phyloP scores from a whole-genome alignment of 2,888 invertebrate species.

The Phaonia tiefii region DNA sequence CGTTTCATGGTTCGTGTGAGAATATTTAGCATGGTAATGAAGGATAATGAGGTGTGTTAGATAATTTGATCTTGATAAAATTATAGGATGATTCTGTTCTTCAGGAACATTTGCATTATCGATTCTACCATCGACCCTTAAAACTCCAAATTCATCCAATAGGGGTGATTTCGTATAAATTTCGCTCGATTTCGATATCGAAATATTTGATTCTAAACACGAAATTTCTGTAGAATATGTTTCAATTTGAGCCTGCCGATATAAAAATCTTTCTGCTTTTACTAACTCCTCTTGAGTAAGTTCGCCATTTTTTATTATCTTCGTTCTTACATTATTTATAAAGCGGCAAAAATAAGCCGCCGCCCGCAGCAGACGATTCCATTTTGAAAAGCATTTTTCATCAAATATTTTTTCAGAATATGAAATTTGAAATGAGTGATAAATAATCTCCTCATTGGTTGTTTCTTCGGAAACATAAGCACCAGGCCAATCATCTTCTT shows the following conservation, averaged over 20 bases:
- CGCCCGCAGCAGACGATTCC: too few relatives aligned
- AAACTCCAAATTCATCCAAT: constrained; percentile 13
- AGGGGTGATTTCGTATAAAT: constrained; percentile 23
- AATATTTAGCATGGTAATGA: constrained; percentile 34
- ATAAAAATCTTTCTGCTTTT: constrained; percentile 40
- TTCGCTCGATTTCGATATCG: constrained; percentile 13
- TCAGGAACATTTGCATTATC: constrained; percentile 27
- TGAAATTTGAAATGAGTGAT: constrained; percentile 4
- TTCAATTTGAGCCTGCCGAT: constrained; percentile 43
- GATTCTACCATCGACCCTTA: constrained; percentile 50
- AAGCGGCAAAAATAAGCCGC: too few relatives aligned
- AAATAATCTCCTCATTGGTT: constrained; percentile 2
- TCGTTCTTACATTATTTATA: constrained; percentile 29
- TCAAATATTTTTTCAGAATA: neutral
- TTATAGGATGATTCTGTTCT: constrained; percentile 49
- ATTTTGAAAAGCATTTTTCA: constrained; percentile 39
- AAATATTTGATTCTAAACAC: neutral
- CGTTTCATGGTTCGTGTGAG: constrained; percentile 32
- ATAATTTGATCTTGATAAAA: constrained; percentile 47
- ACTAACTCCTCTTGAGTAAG: constrained; percentile 42
- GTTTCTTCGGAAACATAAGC: constrained; percentile 14
- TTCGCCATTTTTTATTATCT: constrained; percentile 5
- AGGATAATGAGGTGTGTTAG: constrained; percentile 27
- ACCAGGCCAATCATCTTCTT: constrained; percentile 18
- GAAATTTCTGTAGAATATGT: constrained; percentile 48